phyloP scores from a whole-genome alignment of 1,140 invertebrate genomes.

The Diprion similis region DNA sequence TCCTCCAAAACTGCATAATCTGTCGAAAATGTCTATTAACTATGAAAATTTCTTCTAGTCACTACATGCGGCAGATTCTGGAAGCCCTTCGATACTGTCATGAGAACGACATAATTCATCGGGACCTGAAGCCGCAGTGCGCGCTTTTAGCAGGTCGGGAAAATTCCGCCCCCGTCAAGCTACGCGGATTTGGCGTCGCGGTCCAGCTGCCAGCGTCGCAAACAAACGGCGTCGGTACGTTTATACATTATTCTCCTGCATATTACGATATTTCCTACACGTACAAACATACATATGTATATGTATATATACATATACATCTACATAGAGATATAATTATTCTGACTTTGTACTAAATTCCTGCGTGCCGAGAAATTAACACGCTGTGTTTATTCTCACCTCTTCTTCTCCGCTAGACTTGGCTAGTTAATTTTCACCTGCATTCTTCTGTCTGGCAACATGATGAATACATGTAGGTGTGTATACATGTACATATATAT shows the following conservation, averaged over 20 bases:
- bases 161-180: slow-evolving; percentile 97
- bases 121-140: slow-evolving; percentile 95
- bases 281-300: too few species aligned
- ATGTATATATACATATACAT: too few species aligned
- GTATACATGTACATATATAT: too few species aligned
- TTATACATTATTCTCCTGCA: slow-evolving; percentile 21
- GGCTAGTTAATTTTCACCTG: too few species aligned
- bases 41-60: slow-evolving; percentile 69
- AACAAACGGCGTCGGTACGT: slow-evolving; percentile 76
- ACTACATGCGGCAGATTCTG: slow-evolving; percentile 97
- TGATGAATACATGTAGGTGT: too few species aligned
- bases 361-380: background rate
- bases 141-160: slow-evolving; percentile 93
- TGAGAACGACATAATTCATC: slow-evolving; percentile 96
- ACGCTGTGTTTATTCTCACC: background rate
- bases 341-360: background rate
- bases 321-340: background rate
- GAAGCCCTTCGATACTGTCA: slow-evolving; percentile 96
- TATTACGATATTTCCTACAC: background rate
- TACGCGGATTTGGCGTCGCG: slow-evolving; percentile 97
- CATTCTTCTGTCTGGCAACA: too few species aligned
- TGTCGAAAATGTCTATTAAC: too few species aligned
- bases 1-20: too few species aligned
- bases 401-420: too few species aligned
- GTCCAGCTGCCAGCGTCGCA: slow-evolving; percentile 86